Percentiles rank a stretch among this genome's conserved stretches.
phyloP scores from a whole-genome alignment of 1,140 invertebrate species.

The Holotrichia oblita region DNA sequence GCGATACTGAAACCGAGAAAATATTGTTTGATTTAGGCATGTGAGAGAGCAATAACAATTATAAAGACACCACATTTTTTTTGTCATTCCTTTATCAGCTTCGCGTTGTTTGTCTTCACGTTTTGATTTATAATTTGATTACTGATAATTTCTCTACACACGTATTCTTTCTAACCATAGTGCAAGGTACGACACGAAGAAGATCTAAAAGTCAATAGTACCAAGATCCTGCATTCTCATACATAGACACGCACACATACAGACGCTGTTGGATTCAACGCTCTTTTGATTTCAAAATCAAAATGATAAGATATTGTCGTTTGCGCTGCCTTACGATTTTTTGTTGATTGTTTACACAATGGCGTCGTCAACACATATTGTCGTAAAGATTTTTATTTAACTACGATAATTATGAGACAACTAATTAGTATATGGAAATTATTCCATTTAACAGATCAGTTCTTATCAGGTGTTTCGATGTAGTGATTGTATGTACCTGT shows the following conservation, averaged over 20 bases:
- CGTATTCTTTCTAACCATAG: not conserved
- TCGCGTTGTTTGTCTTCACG: not conserved
- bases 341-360: conserved; percentile 28
- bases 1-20: not conserved
- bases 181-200: not conserved
- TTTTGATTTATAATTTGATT: not conserved
- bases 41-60: not conserved
- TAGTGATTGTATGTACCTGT: not conserved
- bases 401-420: conserved; percentile 30
- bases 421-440: conserved; percentile 13
- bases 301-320: conserved; percentile 26
- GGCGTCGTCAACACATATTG: conserved; percentile 19
- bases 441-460: conserved; percentile 24
- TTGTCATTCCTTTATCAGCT: not conserved
- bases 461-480: conserved; percentile 28
- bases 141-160: not conserved
- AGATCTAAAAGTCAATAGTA: no score
- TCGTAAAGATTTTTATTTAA: conserved; percentile 13
- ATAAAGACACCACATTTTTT: not conserved
- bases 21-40: not conserved
- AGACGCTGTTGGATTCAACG: not conserved
- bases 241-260: no score
- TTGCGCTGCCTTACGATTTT: conserved; percentile 3
- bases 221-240: no score
- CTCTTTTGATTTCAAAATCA: conserved; percentile 19